These are phyloP conservation scores for Mya arenaria DNA, from an alignment of 1,140 invertebrate genomes.

Conservation along the genomic window DNA sequence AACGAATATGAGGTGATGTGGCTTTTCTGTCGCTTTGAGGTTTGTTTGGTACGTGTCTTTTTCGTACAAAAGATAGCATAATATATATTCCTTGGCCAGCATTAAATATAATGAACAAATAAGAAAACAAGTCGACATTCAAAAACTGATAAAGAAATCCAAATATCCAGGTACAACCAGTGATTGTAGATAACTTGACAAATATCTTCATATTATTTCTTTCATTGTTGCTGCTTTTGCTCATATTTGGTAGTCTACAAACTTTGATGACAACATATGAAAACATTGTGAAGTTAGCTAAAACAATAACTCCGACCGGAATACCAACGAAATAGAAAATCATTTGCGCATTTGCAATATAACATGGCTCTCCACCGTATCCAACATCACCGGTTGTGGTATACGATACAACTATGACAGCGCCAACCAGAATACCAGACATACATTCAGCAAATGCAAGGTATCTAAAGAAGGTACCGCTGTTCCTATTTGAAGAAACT, in stretches of 20 bases:
- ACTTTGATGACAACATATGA: neutral
- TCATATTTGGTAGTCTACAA: neutral
- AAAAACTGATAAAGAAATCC: conserved; percentile 33
- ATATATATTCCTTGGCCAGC: conserved; percentile 38
- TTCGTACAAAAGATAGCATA: conserved; percentile 42
- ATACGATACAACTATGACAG: neutral
- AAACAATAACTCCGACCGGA: conserved; percentile 13
- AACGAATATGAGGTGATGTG: too few species aligned
- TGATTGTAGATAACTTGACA: conserved; percentile 42
- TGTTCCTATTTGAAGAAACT: neutral
- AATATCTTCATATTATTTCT: conserved; percentile 30
- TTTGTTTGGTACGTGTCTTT: conserved; percentile 29
- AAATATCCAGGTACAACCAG: conserved; percentile 46
- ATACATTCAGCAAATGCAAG: neutral
- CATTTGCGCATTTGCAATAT: neutral
- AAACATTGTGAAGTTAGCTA: conserved; percentile 31
- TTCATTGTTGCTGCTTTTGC: neutral
- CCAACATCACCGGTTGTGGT: neutral
- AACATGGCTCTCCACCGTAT: conserved; percentile 28
- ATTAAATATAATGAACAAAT: conserved; percentile 35
- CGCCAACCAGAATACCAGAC: neutral
- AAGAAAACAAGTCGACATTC: neutral
- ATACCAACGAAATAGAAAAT: conserved; percentile 16
- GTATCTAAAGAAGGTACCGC: neutral
- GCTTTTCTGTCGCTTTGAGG: too few species aligned